phyloP scores from a whole-genome alignment of 35 echinoderm and acorn worm species.

The Acanthaster planci region DNA sequence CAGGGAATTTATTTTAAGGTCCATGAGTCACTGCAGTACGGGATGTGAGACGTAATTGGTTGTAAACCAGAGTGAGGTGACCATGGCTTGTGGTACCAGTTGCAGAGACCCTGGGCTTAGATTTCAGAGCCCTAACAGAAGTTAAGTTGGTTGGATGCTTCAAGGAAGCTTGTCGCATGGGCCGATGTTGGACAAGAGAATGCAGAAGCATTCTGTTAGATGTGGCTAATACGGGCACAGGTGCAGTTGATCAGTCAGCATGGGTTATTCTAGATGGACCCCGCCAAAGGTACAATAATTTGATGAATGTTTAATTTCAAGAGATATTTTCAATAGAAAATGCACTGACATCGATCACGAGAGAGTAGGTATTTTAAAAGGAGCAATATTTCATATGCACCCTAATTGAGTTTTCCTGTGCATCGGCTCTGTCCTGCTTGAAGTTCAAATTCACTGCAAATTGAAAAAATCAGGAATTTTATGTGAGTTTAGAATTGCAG shows the following conservation, averaged over 20 bases:
- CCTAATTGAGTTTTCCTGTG: too few relatives aligned
- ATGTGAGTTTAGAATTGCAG: too few relatives aligned
- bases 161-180: conserved; percentile 3
- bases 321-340: too few relatives aligned
- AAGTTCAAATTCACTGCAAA: too few relatives aligned
- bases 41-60: conserved; percentile 16
- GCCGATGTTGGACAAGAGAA: neutral
- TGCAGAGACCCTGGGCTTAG: neutral
- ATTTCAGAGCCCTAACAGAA: neutral
- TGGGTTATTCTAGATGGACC: conserved; percentile 14
- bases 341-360: too few relatives aligned
- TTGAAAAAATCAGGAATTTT: too few relatives aligned
- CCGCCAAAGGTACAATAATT: neutral
- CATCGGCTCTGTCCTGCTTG: too few relatives aligned
- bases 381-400: too few relatives aligned
- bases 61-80: neutral
- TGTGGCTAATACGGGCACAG: neutral
- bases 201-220: neutral
- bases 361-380: too few relatives aligned
- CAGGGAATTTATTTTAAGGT: conserved; percentile 16
- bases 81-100: neutral
- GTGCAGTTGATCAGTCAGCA: neutral
- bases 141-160: neutral
- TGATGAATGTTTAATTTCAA: too few relatives aligned
- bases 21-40: conserved; percentile 9